phyloP scores from a whole-genome alignment of 1,140 invertebrate species.

The Amphibalanus amphitrite region DNA sequence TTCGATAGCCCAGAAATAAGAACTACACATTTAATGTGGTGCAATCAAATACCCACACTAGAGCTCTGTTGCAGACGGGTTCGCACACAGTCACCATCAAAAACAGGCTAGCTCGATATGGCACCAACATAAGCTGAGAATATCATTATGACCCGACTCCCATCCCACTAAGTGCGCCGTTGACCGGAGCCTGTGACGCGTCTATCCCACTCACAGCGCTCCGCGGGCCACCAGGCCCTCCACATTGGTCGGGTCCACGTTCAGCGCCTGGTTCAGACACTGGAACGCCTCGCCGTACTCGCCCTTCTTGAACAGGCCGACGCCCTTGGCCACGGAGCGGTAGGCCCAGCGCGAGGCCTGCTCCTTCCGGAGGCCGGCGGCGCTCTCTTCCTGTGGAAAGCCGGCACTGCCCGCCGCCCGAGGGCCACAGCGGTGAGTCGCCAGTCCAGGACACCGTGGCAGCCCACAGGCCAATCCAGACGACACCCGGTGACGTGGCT shows the following conservation, averaged over 20 bases:
- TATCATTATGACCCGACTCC: no score
- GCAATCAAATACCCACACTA: no score
- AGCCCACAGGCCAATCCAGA: no score
- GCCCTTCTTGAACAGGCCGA: slow-evolving; percentile 80
- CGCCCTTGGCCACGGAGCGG: slow-evolving; percentile 76
- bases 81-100: no score
- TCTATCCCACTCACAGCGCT: slow-evolving; percentile 53
- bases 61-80: no score
- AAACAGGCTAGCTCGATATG: neutral
- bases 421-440: no score
- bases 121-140: slow-evolving; percentile 3
- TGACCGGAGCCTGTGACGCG: no score
- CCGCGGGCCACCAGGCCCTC: slow-evolving; percentile 85
- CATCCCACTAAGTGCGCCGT: no score
- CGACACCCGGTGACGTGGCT: no score
- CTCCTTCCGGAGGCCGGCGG: slow-evolving; percentile 42
- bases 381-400: neutral
- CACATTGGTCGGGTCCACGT: slow-evolving; percentile 79
- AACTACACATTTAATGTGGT: no score
- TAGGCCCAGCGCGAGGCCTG: slow-evolving; percentile 87
- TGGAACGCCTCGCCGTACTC: slow-evolving; percentile 84
- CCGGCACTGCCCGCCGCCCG: neutral
- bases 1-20: no score
- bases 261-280: slow-evolving; percentile 79
- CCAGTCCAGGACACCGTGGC: no score